These are phyloP conservation scores for Ctenodactylus gundi DNA, from an alignment of 2,113 vertebrate genomes.

Conservation along the genomic window DNA sequence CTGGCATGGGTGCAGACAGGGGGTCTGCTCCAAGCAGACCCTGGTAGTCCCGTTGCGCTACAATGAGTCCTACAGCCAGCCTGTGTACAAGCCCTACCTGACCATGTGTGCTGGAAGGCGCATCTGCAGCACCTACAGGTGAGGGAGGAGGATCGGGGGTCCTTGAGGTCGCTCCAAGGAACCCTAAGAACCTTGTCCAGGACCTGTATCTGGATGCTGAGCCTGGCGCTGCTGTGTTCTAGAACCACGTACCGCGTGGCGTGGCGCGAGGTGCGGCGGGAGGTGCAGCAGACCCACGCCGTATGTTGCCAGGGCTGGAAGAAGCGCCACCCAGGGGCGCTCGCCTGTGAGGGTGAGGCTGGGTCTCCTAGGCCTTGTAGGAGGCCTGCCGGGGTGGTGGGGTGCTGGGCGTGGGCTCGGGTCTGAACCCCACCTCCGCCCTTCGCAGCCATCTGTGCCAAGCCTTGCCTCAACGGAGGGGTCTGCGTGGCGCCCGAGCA, in stretches of 20 bases:
- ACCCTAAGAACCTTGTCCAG: background rate
- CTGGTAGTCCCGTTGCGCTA: slow-evolving; percentile 76
- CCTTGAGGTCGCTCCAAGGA: background rate
- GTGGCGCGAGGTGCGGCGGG: slow-evolving; percentile 75
- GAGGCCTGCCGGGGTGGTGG: background rate
- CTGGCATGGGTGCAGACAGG: slow-evolving; percentile 42
- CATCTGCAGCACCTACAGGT: slow-evolving; percentile 83
- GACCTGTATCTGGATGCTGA: background rate
- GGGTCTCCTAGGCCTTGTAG: background rate
- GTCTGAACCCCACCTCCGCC: background rate
- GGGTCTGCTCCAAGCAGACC: slow-evolving; percentile 78
- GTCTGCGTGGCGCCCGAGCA: slow-evolving; percentile 67
- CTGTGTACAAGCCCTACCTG: slow-evolving; percentile 79
- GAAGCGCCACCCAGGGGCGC: slow-evolving; percentile 74
- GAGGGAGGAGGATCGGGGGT: background rate
- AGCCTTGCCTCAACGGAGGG: slow-evolving; percentile 79
- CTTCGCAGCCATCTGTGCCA: slow-evolving; percentile 77
- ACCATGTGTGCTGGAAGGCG: slow-evolving; percentile 76
- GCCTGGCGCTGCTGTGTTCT: background rate
- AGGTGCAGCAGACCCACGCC: slow-evolving; percentile 66
- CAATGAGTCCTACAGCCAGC: slow-evolving; percentile 82
- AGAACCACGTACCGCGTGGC: slow-evolving; percentile 79
- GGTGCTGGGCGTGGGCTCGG: background rate
- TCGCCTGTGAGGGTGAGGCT: slow-evolving; percentile 81
- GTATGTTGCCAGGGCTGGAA: slow-evolving; percentile 83